Conservation (phyloP, 1,140 invertebrate genomes). For the Chymomyza costata region DNA sequence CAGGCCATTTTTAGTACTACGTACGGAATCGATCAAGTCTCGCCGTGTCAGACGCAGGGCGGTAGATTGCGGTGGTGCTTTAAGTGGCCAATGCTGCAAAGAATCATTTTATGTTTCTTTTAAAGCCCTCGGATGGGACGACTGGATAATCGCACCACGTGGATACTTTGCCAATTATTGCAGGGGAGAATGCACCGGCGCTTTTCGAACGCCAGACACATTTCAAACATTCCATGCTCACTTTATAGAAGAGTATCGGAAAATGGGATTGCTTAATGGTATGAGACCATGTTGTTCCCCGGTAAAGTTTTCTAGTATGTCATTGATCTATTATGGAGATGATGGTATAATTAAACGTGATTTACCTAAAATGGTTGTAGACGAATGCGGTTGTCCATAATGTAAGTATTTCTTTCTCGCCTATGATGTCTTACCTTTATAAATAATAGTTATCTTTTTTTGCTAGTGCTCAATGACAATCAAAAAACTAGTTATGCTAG, state of each 20-base stretch:
- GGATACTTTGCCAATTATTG: slow-evolving; percentile 97
- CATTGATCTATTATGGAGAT: slow-evolving; percentile 94
- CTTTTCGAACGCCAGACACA: slow-evolving; percentile 86
- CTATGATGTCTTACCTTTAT: no score
- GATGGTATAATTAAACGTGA: slow-evolving; percentile 94
- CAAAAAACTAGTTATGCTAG: background rate
- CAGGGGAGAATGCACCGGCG: slow-evolving; percentile 87
- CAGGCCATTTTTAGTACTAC: slow-evolving; percentile 89
- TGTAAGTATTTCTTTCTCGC: slow-evolving; percentile 24
- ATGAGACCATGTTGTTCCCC: slow-evolving; percentile 95
- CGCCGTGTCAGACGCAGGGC: slow-evolving; percentile 85
- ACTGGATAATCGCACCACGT: slow-evolving; percentile 94
- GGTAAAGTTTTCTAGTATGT: slow-evolving; percentile 92
- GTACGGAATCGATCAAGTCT: slow-evolving; percentile 80
- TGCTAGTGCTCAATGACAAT: background rate
- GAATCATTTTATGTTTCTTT: slow-evolving; percentile 94
- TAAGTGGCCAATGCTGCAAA: slow-evolving; percentile 90
- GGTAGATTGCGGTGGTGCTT: slow-evolving; percentile 86
- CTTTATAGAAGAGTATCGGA: slow-evolving; percentile 91
- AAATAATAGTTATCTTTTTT: no score
- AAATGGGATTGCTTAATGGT: slow-evolving; percentile 83
- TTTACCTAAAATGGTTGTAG: slow-evolving; percentile 96
- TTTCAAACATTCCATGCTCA: slow-evolving; percentile 92
- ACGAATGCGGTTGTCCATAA: slow-evolving; percentile 95
- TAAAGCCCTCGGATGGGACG: slow-evolving; percentile 93